A percentile compares a stretch with the other conserved stretches of the same genome.
Evolutionary conservation across 2,888 invertebrate species (phyloP).

Genomic region (Halictus ligatus): DNA sequence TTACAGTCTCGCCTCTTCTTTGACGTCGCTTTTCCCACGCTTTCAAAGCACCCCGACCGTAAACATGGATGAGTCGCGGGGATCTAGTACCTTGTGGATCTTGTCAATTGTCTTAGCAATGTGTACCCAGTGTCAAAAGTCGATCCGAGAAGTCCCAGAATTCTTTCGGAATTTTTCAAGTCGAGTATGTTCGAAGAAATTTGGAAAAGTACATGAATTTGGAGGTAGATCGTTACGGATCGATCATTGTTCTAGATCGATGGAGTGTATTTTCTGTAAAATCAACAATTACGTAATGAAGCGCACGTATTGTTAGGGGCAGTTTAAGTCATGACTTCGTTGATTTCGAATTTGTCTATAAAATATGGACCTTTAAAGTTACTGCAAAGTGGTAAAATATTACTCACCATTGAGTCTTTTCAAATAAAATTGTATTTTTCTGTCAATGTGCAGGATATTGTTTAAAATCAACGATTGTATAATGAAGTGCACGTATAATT

Average conservation of each 20-base stretch:
- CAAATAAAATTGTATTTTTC: too few species aligned
- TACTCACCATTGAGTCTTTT: too few species aligned
- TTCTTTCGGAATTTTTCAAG: not conserved
- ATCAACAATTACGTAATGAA: not conserved
- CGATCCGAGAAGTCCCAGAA: not conserved
- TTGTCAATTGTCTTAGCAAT: not conserved
- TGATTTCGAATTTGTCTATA: not conserved
- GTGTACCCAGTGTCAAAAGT: not conserved
- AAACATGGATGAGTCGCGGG: not conserved
- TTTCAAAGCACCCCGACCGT: conserved; percentile 7
- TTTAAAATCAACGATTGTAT: too few species aligned
- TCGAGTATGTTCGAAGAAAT: not conserved
- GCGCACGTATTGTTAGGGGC: too few species aligned
- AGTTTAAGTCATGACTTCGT: not conserved
- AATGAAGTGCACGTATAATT: not conserved
- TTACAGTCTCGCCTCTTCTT: conserved; percentile 32
- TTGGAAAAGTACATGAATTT: too few species aligned
- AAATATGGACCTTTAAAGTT: not conserved
- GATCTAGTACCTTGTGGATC: not conserved
- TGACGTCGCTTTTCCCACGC: not conserved
- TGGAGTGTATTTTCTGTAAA: not conserved
- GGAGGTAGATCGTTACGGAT: not conserved
- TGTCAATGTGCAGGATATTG: too few species aligned
- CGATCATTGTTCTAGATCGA: not conserved
- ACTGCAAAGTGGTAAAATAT: too few species aligned